Conservation (phyloP, 1,140 invertebrate genomes). For the Meloidogyne exigua region DNA sequence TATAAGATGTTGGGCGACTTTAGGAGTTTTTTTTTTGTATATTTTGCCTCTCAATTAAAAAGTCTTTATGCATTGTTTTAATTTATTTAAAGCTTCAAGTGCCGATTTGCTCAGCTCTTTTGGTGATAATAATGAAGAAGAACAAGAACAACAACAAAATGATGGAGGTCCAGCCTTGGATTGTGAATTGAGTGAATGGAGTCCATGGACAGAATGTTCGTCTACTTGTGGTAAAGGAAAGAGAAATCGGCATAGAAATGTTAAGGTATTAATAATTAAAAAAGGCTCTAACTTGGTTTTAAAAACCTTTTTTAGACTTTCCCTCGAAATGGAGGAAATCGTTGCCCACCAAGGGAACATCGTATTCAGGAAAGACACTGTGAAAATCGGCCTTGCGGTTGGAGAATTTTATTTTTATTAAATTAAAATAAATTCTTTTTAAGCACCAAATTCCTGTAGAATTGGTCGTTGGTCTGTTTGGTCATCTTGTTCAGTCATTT, state of each 20-base stretch:
- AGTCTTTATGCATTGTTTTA: background rate
- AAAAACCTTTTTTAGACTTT: conserved; percentile 49
- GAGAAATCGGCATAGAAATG: conserved; percentile 60
- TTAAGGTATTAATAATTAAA: conserved; percentile 66
- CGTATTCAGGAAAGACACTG: conserved; percentile 65
- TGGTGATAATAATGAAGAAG: conserved; percentile 4
- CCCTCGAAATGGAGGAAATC: conserved; percentile 72
- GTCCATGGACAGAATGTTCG: conserved; percentile 74
- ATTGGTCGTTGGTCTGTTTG: conserved; percentile 57
- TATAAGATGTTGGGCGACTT: too few relatives aligned
- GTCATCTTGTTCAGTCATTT: conserved; percentile 53
- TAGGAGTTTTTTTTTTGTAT: too few relatives aligned
- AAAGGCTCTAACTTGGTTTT: too few relatives aligned
- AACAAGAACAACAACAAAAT: conserved; percentile 46
- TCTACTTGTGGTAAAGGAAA: conserved; percentile 73
- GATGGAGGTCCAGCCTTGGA: conserved; percentile 53
- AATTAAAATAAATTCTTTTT: conserved; percentile 25
- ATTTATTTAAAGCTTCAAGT: conserved; percentile 15
- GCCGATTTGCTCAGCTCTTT: conserved; percentile 25
- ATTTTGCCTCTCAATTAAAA: too few relatives aligned
- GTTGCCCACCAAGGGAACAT: conserved; percentile 69
- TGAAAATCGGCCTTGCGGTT: conserved; percentile 64
- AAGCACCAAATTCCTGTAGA: conserved; percentile 49
- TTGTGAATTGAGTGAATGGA: conserved; percentile 75
- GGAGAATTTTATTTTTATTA: conserved; percentile 24